These are phyloP conservation scores for Rhinella marina DNA, from an alignment of 2,797 vertebrate genomes.

Conservation along the genomic window DNA sequence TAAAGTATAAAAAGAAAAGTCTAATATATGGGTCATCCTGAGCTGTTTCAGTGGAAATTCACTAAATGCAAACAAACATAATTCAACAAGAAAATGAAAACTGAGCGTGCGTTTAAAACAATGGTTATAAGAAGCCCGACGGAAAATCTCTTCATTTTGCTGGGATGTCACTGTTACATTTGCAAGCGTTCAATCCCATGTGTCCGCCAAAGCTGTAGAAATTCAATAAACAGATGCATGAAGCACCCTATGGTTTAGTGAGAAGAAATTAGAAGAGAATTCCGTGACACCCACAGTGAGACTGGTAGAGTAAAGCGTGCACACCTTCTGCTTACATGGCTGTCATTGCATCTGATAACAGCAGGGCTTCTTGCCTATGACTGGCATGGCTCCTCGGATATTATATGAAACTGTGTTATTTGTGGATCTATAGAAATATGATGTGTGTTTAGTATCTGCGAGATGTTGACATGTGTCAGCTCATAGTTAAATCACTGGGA, in stretches of 20 bases:
- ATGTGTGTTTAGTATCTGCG: background rate
- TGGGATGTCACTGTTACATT: background rate
- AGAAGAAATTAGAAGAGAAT: background rate
- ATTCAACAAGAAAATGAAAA: no score
- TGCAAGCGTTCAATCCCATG: background rate
- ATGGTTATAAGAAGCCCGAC: background rate
- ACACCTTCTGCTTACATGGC: background rate
- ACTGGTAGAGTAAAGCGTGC: background rate
- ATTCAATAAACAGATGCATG: background rate
- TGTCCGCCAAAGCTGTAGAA: background rate
- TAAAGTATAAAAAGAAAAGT: no score
- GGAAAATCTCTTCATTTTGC: background rate
- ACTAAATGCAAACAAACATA: no score
- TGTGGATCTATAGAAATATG: background rate
- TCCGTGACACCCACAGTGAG: background rate
- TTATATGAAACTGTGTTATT: background rate
- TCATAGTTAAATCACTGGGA: background rate
- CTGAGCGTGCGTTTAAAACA: background rate
- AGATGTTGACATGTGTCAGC: background rate
- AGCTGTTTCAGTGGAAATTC: no score
- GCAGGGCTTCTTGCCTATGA: background rate
- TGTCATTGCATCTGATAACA: constrained; percentile 13
- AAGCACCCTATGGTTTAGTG: background rate
- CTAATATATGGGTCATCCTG: no score
- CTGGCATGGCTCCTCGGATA: background rate